Conservation (phyloP, 2,797 vertebrate genomes). For the Neosilurus mollespiculum region DNA sequence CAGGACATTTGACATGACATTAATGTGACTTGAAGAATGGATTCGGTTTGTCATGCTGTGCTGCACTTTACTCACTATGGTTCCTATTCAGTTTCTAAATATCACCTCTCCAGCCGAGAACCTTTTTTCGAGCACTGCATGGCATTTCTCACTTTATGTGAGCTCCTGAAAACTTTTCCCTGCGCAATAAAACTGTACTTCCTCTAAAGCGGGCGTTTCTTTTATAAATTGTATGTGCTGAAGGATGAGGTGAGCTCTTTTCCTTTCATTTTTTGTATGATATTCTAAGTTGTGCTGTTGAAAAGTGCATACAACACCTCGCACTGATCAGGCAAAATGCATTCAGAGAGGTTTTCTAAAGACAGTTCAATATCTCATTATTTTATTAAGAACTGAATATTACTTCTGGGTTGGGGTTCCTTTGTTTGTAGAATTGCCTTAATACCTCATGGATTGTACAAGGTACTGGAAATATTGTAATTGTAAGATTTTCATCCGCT, state of each 20-base stretch:
- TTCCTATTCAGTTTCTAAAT: constrained; percentile 49
- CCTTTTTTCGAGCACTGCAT: constrained; percentile 34
- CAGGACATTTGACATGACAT: background rate
- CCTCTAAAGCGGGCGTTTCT: background rate
- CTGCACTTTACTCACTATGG: constrained; percentile 13
- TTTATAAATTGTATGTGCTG: background rate
- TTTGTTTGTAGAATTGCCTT: background rate
- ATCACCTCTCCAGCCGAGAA: constrained; percentile 41
- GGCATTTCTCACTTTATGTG: background rate
- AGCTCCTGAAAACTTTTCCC: background rate
- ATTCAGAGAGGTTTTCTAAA: background rate
- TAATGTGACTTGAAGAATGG: constrained; percentile 42
- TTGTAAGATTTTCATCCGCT: background rate
- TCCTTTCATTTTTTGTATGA: background rate
- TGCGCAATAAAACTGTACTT: background rate
- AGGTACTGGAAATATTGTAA: background rate
- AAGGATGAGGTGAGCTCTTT: background rate
- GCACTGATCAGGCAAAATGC: background rate
- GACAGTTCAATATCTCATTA: background rate
- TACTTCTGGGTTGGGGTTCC: too few relatives aligned
- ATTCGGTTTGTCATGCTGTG: constrained; percentile 41
- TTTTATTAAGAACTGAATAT: background rate
- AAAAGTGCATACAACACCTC: background rate
- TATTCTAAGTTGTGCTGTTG: background rate
- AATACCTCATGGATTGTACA: background rate